Evolutionary conservation across 2,888 invertebrate species (phyloP).

Genomic region (Cylloceria caligata): DNA sequence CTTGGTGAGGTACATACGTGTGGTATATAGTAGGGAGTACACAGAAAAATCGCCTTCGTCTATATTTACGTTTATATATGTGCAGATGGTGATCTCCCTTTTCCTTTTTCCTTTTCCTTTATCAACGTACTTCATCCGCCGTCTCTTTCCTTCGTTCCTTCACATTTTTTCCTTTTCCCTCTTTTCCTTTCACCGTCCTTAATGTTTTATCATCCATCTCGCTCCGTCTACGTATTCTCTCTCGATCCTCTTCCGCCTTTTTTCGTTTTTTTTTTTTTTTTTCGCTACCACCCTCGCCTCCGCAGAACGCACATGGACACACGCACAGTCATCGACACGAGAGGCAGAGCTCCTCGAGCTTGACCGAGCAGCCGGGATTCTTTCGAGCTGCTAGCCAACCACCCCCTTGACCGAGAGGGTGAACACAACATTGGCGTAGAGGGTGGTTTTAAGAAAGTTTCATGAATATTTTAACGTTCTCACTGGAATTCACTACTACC

Average conservation of each 20-base stretch:
- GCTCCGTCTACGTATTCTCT: conserved; percentile 65
- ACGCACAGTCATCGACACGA: not conserved
- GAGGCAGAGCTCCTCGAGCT: conserved; percentile 13
- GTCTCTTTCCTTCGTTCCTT: conserved; percentile 32
- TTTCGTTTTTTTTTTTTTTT: conserved; percentile 58
- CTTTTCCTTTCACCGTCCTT: conserved; percentile 53
- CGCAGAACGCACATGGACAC: conserved; percentile 35
- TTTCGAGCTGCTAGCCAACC: conserved; percentile 59
- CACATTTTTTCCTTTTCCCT: not conserved
- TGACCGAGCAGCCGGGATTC: conserved; percentile 61
- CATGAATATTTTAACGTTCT: conserved; percentile 70
- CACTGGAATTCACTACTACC: conserved; percentile 35
- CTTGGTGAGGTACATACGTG: not conserved
- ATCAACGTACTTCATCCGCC: conserved; percentile 54
- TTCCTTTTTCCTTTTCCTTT: conserved; percentile 39
- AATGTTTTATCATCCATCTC: conserved; percentile 55
- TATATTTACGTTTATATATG: conserved; percentile 30
- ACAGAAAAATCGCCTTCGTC: conserved; percentile 17
- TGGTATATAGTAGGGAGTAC: conserved; percentile 6
- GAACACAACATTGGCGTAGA: conserved; percentile 78
- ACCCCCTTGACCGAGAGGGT: conserved; percentile 76
- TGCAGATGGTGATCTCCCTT: not conserved
- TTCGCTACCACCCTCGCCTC: conserved; percentile 41
- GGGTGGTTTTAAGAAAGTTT: conserved; percentile 69
- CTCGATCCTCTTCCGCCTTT: conserved; percentile 65